Conservation (phyloP, 2,797 vertebrate species). For the Halcyon badia region DNA sequence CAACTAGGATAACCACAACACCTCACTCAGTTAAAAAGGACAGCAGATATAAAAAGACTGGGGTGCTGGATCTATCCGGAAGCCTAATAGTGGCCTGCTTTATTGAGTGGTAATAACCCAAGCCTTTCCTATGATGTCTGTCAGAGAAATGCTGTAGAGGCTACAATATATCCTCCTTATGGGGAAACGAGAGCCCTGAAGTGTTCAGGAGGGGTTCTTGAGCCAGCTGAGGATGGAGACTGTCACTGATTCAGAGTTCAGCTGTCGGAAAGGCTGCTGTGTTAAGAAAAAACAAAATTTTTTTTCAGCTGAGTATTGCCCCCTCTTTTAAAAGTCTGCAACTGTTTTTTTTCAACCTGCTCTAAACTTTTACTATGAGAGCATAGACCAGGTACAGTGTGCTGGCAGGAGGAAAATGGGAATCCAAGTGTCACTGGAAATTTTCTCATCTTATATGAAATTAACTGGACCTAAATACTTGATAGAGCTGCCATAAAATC, state of each 20-base stretch:
- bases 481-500: neutral
- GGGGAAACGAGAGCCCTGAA: neutral
- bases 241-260: neutral
- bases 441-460: neutral
- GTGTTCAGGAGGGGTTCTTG: neutral
- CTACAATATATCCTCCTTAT: accelerated
- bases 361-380: neutral
- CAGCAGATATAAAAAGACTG: neutral
- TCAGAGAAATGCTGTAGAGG: neutral
- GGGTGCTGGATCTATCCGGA: neutral
- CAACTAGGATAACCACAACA: neutral
- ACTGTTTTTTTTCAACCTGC: neutral
- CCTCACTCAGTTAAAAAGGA: neutral
- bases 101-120: neutral
- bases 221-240: neutral
- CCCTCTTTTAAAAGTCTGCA: neutral
- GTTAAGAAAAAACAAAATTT: neutral
- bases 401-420: neutral
- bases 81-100: neutral
- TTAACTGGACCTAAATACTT: neutral
- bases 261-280: neutral
- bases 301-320: neutral
- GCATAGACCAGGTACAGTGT: neutral
- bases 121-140: neutral
- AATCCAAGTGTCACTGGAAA: neutral